Percentiles rank a stretch among this genome's conserved stretches.
phyloP scores from a whole-genome alignment of 2,113 vertebrate genomes.

The Gallinago undulata region DNA sequence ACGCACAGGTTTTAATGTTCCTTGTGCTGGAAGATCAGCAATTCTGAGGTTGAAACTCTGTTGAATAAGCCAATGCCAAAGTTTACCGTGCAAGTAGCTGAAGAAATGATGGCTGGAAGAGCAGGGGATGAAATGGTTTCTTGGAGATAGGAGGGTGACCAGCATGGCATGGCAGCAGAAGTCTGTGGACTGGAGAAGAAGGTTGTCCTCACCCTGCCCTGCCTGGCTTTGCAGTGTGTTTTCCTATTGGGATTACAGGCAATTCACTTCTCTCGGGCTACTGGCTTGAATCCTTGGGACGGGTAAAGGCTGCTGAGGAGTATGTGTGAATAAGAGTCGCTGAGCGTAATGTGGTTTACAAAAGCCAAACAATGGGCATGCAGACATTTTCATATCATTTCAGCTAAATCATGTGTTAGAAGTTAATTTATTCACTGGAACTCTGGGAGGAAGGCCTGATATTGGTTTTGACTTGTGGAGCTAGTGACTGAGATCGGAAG shows the following conservation, averaged over 20 bases:
- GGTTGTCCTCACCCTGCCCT: not conserved
- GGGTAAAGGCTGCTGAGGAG: not conserved
- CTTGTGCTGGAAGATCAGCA: not conserved
- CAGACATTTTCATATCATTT: not conserved
- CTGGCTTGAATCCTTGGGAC: not conserved
- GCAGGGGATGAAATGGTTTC: not conserved
- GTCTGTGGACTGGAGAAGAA: not conserved
- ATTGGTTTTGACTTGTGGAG: not conserved
- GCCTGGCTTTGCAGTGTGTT: not conserved
- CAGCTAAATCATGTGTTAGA: not conserved
- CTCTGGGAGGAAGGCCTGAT: not conserved
- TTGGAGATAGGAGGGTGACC: not conserved
- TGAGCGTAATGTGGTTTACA: not conserved
- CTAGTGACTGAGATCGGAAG: not conserved
- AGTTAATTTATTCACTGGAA: not conserved
- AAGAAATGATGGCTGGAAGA: not conserved
- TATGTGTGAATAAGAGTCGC: not conserved
- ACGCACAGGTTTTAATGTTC: not conserved
- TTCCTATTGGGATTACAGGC: accelerated
- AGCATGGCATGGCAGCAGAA: not conserved
- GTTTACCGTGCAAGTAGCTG: not conserved
- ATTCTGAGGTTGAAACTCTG: not conserved
- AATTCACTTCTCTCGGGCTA: not conserved
- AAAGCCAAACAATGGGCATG: not conserved
- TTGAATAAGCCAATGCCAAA: not conserved